Conservation (phyloP, 2,113 vertebrate genomes). For the Limnothrissa miodon region DNA sequence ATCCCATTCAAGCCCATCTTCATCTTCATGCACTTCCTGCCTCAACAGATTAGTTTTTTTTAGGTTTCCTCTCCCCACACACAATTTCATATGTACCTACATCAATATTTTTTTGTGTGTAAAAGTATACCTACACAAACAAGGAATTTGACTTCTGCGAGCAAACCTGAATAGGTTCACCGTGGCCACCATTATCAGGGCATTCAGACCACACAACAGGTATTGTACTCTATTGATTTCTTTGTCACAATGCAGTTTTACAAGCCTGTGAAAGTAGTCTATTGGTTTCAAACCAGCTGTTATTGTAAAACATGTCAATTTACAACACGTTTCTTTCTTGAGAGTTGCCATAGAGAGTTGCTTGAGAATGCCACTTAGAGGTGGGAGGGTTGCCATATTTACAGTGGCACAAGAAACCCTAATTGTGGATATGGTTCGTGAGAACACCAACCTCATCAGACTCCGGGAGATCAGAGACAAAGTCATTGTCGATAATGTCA, state of each 20-base stretch:
- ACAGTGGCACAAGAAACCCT: slow-evolving; percentile 34
- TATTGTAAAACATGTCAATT: slow-evolving; percentile 39
- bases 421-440: slow-evolving; percentile 41
- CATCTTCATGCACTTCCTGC: too few relatives aligned
- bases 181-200: slow-evolving; percentile 37
- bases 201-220: slow-evolving; percentile 36
- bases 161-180: slow-evolving; percentile 39
- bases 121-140: too few relatives aligned
- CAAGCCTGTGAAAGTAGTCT: slow-evolving; percentile 37
- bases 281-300: slow-evolving; percentile 25
- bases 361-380: slow-evolving; percentile 39
- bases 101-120: too few relatives aligned
- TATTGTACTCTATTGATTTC: slow-evolving; percentile 25
- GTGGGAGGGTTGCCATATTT: slow-evolving; percentile 38
- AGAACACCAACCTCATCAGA: slow-evolving; percentile 37
- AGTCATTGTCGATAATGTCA: slow-evolving; percentile 38
- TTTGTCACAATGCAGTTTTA: slow-evolving; percentile 34
- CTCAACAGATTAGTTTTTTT: too few relatives aligned
- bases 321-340: slow-evolving; percentile 40
- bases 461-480: slow-evolving; percentile 35
- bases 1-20: too few relatives aligned
- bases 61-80: too few relatives aligned
- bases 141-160: too few relatives aligned
- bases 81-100: too few relatives aligned
- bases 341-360: too few relatives aligned